These are phyloP conservation scores for Diachrysia chrysitis DNA, from an alignment of 2,888 invertebrate species.

Conservation along the genomic window DNA sequence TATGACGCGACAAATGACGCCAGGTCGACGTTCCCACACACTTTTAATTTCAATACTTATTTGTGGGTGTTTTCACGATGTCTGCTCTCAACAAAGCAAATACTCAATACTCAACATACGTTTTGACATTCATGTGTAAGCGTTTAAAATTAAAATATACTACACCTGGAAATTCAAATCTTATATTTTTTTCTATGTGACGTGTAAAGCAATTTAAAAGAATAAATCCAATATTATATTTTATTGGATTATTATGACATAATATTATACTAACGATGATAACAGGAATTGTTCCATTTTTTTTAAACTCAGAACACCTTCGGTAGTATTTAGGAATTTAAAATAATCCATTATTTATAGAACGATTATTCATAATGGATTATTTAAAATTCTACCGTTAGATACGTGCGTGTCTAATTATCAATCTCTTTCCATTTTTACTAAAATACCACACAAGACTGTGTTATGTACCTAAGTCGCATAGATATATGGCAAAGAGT, in stretches of 20 bases:
- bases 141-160: neutral
- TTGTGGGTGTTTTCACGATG: slow-evolving; percentile 37
- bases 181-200: slow-evolving; percentile 5
- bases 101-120: neutral
- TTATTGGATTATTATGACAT: slow-evolving; percentile 11
- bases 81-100: slow-evolving; percentile 11
- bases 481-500: too few relatives aligned
- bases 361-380: neutral
- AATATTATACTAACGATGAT: slow-evolving; percentile 24
- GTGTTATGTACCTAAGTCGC: too few relatives aligned
- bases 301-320: slow-evolving; percentile 36
- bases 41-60: slow-evolving; percentile 19
- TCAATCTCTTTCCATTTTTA: slow-evolving; percentile 42
- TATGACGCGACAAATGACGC: slow-evolving; percentile 45
- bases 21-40: slow-evolving; percentile 30
- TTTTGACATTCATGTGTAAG: neutral
- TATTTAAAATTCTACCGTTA: slow-evolving; percentile 33
- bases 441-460: neutral
- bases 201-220: slow-evolving; percentile 5
- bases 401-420: slow-evolving; percentile 17
- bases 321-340: neutral
- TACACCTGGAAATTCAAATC: neutral
- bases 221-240: slow-evolving; percentile 8
- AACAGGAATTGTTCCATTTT: slow-evolving; percentile 20
- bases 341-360: neutral